Evolutionary conservation across 2,888 invertebrate genomes (phyloP).

Genomic region (Noctua fimbriata): DNA sequence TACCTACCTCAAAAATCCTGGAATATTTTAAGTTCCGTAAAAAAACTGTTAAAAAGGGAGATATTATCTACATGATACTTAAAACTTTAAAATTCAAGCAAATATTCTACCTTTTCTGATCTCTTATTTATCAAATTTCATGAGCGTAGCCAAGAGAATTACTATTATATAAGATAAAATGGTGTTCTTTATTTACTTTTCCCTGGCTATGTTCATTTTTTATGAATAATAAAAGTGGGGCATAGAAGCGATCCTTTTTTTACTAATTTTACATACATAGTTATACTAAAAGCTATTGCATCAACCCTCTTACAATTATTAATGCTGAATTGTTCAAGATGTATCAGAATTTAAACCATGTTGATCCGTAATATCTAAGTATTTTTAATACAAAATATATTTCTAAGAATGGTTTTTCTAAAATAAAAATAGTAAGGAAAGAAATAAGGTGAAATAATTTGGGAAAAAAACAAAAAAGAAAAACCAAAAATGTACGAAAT

Average conservation of each 20-base stretch:
- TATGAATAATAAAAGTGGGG: constrained; percentile 40
- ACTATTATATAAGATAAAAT: constrained; percentile 2
- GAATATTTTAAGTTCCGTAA: not conserved
- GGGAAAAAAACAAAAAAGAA: constrained; percentile 73
- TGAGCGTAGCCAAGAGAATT: constrained; percentile 34
- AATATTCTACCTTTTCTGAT: not conserved
- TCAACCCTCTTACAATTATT: constrained; percentile 30
- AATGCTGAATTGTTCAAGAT: constrained; percentile 19
- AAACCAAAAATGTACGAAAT: constrained; percentile 81
- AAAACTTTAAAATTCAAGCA: not conserved
- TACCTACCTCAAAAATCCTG: not conserved
- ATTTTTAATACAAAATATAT: constrained; percentile 29
- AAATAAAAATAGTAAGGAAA: not conserved
- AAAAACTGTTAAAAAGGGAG: not conserved
- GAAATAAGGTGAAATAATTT: not conserved
- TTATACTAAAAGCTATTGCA: constrained; percentile 51
- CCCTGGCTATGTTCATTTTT: constrained; percentile 18
- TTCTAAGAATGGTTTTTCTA: constrained; percentile 11
- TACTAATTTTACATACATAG: constrained; percentile 22
- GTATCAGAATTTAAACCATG: constrained; percentile 47
- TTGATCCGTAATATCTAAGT: constrained; percentile 44
- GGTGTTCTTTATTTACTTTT: constrained; percentile 4
- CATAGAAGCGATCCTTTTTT: constrained; percentile 38
- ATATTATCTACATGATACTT: not conserved
- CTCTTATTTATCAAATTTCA: not conserved